Evolutionary conservation across 2,113 vertebrate genomes (phyloP).

Genomic region (Serinus canaria): DNA sequence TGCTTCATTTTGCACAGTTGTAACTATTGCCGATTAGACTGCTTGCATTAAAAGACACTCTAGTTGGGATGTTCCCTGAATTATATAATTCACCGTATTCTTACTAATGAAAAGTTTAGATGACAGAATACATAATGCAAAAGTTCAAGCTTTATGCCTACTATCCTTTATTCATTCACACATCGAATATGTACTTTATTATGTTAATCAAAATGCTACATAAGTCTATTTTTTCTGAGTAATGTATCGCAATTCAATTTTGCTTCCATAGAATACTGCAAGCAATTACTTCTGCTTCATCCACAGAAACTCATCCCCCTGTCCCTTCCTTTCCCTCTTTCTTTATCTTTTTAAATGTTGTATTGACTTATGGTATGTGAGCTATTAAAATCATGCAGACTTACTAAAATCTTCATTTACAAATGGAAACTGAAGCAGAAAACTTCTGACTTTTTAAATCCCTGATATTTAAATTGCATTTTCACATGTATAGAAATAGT

Average conservation of each 20-base stretch:
- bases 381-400: slow-evolving; percentile 3
- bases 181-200: background rate
- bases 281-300: background rate
- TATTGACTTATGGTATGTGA: background rate
- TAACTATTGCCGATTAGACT: slow-evolving; percentile 33
- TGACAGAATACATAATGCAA: background rate
- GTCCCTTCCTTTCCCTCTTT: background rate
- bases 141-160: background rate
- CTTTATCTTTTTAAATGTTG: slow-evolving; percentile 2
- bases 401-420: background rate
- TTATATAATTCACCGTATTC: slow-evolving; percentile 12
- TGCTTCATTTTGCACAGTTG: slow-evolving; percentile 34
- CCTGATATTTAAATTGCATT: slow-evolving; percentile 26
- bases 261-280: background rate
- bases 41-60: slow-evolving; percentile 24
- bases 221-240: background rate
- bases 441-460: background rate
- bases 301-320: background rate
- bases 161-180: background rate
- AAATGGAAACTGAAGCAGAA: slow-evolving; percentile 17
- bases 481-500: slow-evolving; percentile 31
- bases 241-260: background rate
- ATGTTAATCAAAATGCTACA: background rate
- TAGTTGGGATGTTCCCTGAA: slow-evolving; percentile 5
- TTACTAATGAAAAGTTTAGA: slow-evolving; percentile 56